Conservation (phyloP, 2,888 invertebrate species). For the Diaperis boleti region DNA sequence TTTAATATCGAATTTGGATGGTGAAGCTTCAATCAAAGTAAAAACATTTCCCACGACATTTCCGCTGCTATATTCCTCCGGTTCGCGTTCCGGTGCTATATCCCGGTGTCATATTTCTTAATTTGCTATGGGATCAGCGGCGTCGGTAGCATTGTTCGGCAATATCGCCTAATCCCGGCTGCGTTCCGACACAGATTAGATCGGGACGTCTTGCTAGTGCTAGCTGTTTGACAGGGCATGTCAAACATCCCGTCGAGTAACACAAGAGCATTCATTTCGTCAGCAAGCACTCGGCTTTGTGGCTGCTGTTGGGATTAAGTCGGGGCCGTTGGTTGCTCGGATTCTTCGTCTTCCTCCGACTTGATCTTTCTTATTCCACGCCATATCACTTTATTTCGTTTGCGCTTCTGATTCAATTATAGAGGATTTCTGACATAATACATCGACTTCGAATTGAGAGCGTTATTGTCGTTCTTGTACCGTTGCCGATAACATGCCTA, state of each 20-base stretch:
- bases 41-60: neutral
- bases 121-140: conserved; percentile 38
- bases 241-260: conserved; percentile 44
- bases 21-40: too few species aligned
- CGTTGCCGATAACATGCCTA: conserved; percentile 6
- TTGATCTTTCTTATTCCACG: conserved; percentile 40
- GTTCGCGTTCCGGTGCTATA: neutral
- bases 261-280: conserved; percentile 43
- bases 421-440: conserved; percentile 40
- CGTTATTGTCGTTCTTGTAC: conserved; percentile 31
- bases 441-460: conserved; percentile 21
- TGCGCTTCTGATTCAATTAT: conserved; percentile 40
- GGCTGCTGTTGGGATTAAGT: conserved; percentile 43
- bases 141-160: conserved; percentile 13
- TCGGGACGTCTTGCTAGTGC: conserved; percentile 39
- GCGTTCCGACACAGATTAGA: conserved; percentile 40
- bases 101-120: conserved; percentile 42
- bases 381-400: conserved; percentile 44
- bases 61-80: neutral
- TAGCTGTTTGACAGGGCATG: conserved; percentile 42
- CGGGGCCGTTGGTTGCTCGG: conserved; percentile 27
- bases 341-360: conserved; percentile 33
- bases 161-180: conserved; percentile 36
- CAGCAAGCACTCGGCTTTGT: conserved; percentile 45
- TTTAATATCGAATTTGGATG: too few species aligned